phyloP scores from a whole-genome alignment of 2,113 vertebrate species.

The Hippocampus abdominalis region DNA sequence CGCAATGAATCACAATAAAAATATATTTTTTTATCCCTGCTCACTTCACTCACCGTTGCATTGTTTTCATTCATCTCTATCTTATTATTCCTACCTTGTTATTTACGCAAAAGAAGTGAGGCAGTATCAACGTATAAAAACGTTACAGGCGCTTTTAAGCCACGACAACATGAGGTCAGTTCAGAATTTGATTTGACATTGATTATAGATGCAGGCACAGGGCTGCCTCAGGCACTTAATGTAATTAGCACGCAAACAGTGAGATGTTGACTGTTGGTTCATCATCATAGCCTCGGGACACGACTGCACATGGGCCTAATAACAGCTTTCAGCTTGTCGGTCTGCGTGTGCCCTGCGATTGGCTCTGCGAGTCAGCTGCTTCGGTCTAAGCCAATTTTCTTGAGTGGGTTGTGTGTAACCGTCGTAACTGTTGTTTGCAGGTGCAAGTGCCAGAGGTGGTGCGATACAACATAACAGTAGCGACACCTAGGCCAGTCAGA shows the following conservation, averaged over 20 bases:
- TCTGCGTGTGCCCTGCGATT: slow-evolving; percentile 7
- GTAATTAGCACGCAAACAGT: slow-evolving; percentile 63
- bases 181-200: slow-evolving; percentile 57
- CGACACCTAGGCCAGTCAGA: no score
- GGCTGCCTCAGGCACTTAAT: slow-evolving; percentile 39
- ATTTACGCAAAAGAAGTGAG: background rate
- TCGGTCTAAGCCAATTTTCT: background rate
- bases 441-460: no score
- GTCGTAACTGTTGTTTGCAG: no score
- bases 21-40: background rate
- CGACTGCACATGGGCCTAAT: slow-evolving; percentile 41
- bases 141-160: slow-evolving; percentile 15
- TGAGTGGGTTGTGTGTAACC: background rate
- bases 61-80: background rate
- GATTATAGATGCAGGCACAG: slow-evolving; percentile 41
- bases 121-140: background rate
- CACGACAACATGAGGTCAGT: slow-evolving; percentile 53
- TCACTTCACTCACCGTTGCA: slow-evolving; percentile 4
- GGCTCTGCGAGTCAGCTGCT: background rate
- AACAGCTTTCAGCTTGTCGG: slow-evolving; percentile 30
- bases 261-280: slow-evolving; percentile 42
- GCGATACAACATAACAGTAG: no score
- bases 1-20: background rate
- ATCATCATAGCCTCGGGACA: slow-evolving; percentile 42
- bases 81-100: slow-evolving; percentile 20